Conservation (phyloP, 2,888 invertebrate species). For the Polyommatus iphigenia region DNA sequence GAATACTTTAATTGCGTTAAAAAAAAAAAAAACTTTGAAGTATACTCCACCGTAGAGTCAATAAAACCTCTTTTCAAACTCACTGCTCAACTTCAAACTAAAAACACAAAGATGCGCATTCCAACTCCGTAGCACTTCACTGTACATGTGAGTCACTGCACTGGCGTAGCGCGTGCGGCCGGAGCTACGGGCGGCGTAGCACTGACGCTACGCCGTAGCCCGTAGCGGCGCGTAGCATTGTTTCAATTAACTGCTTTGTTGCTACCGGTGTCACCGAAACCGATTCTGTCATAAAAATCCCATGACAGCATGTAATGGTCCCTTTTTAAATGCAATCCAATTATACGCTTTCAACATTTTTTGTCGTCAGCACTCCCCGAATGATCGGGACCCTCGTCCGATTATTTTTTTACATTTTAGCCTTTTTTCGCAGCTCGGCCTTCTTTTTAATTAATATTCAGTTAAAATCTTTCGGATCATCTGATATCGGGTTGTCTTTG, state of each 20-base stretch:
- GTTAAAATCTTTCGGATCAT: slow-evolving; percentile 7
- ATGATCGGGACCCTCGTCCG: slow-evolving; percentile 14
- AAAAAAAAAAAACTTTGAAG: slow-evolving; percentile 12
- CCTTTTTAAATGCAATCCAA: slow-evolving; percentile 31
- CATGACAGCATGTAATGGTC: slow-evolving; percentile 31
- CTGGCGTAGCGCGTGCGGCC: slow-evolving; percentile 63
- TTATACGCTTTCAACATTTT: slow-evolving; percentile 19
- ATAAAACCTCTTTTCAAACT: not conserved
- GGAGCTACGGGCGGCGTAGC: slow-evolving; percentile 73
- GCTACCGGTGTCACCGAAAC: slow-evolving; percentile 57
- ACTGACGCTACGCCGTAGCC: slow-evolving; percentile 60
- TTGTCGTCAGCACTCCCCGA: slow-evolving; percentile 12
- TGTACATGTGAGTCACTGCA: slow-evolving; percentile 60
- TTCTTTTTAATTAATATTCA: slow-evolving; percentile 24
- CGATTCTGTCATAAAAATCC: slow-evolving; percentile 51
- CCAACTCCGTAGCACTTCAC: slow-evolving; percentile 52
- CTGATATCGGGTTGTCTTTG: not conserved
- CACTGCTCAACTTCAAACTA: slow-evolving; percentile 21
- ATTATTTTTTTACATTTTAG: slow-evolving; percentile 20
- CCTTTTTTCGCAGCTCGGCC: slow-evolving; percentile 1
- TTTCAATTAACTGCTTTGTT: slow-evolving; percentile 77
- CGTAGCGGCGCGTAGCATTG: slow-evolving; percentile 54
- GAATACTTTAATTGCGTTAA: not conserved
- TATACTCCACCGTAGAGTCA: slow-evolving; percentile 7
- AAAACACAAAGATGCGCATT: slow-evolving; percentile 50